Conservation (phyloP, 2,888 invertebrate species). For the Elysia crispata region DNA sequence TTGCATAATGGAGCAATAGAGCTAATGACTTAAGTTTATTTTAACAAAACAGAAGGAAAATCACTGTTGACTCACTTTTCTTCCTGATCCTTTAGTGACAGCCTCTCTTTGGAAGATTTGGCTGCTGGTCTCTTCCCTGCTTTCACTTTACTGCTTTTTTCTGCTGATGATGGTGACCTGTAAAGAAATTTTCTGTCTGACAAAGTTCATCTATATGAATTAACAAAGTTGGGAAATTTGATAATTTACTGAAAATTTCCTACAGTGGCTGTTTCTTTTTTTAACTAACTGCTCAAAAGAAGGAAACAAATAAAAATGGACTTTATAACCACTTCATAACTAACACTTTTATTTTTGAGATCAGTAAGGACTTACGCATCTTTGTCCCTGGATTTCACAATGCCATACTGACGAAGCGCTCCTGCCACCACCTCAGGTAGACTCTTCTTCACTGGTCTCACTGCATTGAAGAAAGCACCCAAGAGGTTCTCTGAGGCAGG, state of each 20-base stretch:
- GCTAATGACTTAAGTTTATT: no score
- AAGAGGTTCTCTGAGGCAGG: constrained; percentile 72
- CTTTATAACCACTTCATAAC: no score
- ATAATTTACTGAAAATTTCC: no score
- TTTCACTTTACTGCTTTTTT: constrained; percentile 63
- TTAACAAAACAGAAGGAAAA: no score
- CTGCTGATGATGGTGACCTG: constrained; percentile 59
- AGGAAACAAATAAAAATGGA: no score
- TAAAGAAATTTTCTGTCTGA: not conserved
- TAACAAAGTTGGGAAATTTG: no score
- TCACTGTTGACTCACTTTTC: constrained; percentile 52
- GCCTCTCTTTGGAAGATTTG: constrained; percentile 70
- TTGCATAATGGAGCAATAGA: no score
- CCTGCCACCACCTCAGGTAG: constrained; percentile 70
- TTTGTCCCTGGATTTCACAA: constrained; percentile 65
- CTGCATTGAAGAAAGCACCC: constrained; percentile 68
- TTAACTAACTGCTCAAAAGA: no score
- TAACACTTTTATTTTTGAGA: no score
- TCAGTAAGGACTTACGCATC: constrained; percentile 45
- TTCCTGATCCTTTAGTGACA: constrained; percentile 59
- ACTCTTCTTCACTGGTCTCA: constrained; percentile 70
- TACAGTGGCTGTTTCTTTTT: no score
- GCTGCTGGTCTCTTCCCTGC: constrained; percentile 62
- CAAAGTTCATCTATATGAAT: no score
- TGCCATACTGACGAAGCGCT: constrained; percentile 72